Conservation (phyloP, 2,113 vertebrate genomes). For the Grammomys dolichurus region DNA sequence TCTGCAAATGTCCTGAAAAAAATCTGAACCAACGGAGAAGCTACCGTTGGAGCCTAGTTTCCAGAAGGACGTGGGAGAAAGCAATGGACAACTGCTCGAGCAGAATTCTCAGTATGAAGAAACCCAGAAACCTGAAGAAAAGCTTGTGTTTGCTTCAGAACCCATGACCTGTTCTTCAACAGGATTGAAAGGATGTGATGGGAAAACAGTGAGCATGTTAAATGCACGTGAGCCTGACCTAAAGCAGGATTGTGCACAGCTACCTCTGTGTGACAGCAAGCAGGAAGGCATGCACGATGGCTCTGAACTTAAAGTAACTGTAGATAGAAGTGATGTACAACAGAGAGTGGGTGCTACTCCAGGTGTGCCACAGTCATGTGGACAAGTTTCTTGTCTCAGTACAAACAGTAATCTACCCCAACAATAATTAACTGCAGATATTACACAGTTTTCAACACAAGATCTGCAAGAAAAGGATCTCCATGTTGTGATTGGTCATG, state of each 20-base stretch:
- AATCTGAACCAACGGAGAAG: constrained; percentile 81
- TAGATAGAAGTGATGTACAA: constrained; percentile 68
- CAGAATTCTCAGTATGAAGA: constrained; percentile 71
- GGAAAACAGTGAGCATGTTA: constrained; percentile 68
- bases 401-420: constrained; percentile 60
- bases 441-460: constrained; percentile 74
- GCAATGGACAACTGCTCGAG: constrained; percentile 51
- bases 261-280: constrained; percentile 62
- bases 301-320: constrained; percentile 70
- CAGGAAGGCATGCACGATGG: constrained; percentile 62
- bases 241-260: constrained; percentile 62
- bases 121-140: constrained; percentile 63
- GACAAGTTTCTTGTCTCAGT: constrained; percentile 48
- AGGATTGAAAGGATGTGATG: constrained; percentile 69
- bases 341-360: constrained; percentile 46
- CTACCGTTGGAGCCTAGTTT: constrained; percentile 77
- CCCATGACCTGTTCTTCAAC: constrained; percentile 59
- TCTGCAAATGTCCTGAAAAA: constrained; percentile 79
- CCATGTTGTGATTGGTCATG: constrained; percentile 35
- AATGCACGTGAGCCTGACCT: constrained; percentile 66
- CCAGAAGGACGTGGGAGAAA: constrained; percentile 77
- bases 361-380: constrained; percentile 44
- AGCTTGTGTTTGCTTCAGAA: constrained; percentile 67
- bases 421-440: constrained; percentile 81
- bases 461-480: constrained; percentile 80